Evolutionary conservation across 2,113 vertebrate species (phyloP).

Genomic region (Anser brachyrhynchus): DNA sequence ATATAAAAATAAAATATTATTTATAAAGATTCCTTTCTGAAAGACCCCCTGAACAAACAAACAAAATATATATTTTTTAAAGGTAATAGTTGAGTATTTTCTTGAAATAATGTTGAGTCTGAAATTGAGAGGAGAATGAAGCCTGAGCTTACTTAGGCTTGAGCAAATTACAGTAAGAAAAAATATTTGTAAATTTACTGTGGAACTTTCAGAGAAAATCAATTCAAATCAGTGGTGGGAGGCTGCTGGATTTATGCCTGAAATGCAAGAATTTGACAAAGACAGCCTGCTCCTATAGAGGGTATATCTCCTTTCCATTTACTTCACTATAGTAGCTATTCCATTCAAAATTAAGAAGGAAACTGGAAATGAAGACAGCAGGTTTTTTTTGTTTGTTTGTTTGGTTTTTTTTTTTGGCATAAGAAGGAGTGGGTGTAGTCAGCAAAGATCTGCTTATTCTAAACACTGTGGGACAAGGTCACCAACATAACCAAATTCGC

Average conservation of each 20-base stretch:
- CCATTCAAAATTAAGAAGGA: neutral
- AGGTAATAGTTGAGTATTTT: neutral
- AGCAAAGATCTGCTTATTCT: neutral
- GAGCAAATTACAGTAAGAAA: neutral
- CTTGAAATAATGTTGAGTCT: neutral
- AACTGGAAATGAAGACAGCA: neutral
- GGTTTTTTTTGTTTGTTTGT: neutral
- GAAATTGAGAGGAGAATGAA: neutral
- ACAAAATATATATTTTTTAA: too few relatives aligned
- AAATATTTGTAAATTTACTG: neutral
- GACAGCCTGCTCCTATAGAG: neutral
- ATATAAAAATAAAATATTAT: neutral
- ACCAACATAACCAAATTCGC: neutral
- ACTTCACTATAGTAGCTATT: neutral
- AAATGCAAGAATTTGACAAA: constrained; percentile 5
- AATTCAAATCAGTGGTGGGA: neutral
- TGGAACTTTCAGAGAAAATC: neutral
- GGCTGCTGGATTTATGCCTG: neutral
- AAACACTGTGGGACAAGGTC: neutral
- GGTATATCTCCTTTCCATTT: neutral
- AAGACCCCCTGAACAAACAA: neutral
- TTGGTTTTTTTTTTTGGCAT: neutral
- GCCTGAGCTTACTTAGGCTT: neutral
- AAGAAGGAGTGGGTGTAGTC: neutral
- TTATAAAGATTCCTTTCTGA: neutral